phyloP scores from a whole-genome alignment of 2,113 vertebrate species.

The Ibidorhyncha struthersii region DNA sequence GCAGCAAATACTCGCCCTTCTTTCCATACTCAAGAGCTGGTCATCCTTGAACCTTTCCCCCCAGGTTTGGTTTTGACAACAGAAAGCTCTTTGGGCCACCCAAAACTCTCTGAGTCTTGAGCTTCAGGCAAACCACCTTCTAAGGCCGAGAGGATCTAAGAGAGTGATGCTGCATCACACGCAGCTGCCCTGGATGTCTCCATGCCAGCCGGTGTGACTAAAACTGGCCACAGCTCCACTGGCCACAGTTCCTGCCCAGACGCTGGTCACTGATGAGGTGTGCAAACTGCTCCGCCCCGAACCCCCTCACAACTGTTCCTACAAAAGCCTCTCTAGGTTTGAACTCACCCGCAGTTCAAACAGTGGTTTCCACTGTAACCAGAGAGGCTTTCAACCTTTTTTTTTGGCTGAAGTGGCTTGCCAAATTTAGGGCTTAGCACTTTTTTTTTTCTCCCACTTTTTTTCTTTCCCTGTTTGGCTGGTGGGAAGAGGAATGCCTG shows the following conservation, averaged over 20 bases:
- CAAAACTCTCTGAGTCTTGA: not conserved
- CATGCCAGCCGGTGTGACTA: not conserved
- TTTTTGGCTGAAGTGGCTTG: not conserved
- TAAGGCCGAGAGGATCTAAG: not conserved
- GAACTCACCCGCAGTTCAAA: not conserved
- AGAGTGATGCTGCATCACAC: not conserved
- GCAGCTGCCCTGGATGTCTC: not conserved
- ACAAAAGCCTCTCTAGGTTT: not conserved
- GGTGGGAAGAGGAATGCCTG: not conserved
- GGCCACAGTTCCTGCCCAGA: not conserved
- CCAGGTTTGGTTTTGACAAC: not conserved
- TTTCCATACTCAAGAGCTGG: not conserved
- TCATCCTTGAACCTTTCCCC: not conserved
- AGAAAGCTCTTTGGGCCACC: not conserved
- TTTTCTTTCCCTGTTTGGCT: not conserved
- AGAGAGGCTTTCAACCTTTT: not conserved
- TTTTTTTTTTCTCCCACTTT: not conserved
- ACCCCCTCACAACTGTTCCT: not conserved
- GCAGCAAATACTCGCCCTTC: not conserved
- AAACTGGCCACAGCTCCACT: not conserved
- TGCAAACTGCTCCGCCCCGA: not conserved
- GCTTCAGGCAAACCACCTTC: not conserved
- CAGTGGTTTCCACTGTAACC: not conserved
- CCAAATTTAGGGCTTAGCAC: constrained; percentile 29
- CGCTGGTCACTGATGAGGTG: not conserved